These are phyloP conservation scores for Tiliqua scincoides DNA, from an alignment of 2,113 vertebrate genomes.

Conservation along the genomic window DNA sequence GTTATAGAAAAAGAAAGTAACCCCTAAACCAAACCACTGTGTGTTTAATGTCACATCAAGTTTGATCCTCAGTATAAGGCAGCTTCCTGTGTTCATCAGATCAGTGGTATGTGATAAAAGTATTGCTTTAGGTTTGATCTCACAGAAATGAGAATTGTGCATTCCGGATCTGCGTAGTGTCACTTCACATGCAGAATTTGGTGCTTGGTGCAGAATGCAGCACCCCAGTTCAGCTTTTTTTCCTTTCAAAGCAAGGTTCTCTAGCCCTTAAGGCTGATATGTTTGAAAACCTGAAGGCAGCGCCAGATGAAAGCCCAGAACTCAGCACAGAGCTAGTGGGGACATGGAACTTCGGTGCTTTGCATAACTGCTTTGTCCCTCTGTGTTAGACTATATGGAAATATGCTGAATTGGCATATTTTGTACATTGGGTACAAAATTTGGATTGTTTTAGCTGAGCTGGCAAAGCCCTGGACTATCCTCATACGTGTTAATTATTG, in stretches of 20 bases:
- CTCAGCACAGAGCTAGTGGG: neutral
- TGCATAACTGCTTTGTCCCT: neutral
- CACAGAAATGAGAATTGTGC: neutral
- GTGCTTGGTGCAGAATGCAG: neutral
- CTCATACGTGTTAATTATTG: neutral
- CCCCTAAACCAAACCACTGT: no score
- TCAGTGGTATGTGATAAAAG: neutral
- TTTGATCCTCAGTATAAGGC: no score
- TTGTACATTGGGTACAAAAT: neutral
- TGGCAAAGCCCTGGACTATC: neutral
- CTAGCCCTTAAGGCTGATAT: neutral
- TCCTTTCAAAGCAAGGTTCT: neutral
- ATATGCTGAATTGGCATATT: neutral
- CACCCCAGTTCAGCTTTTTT: neutral
- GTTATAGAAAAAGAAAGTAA: no score
- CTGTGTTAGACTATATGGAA: neutral
- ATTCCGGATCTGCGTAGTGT: no score
- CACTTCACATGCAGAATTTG: neutral
- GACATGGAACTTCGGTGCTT: neutral
- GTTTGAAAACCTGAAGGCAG: neutral
- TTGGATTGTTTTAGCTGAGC: neutral
- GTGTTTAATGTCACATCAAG: no score
- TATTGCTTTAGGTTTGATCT: neutral
- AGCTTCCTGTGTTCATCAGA: no score
- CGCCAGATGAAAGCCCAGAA: neutral